Evolutionary conservation across 2,797 vertebrate genomes (phyloP), one percentile per base, ranked within the genome.

Genomic region (Distichodus sexfasciatus): DNA sequence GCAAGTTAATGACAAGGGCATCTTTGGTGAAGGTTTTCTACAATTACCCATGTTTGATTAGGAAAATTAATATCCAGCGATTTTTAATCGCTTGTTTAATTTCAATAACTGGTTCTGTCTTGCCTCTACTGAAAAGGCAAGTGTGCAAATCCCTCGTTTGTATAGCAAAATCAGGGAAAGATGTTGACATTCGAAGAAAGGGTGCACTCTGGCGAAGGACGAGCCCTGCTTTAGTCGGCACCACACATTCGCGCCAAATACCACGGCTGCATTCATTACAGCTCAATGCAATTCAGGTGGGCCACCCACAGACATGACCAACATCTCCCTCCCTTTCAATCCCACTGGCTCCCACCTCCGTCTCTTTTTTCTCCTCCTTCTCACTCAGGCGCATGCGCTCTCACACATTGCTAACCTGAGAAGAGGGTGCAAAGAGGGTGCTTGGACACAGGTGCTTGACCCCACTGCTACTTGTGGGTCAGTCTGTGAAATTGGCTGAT

Each of bases 401-500:
- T 46, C 61, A 38, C 36, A 75, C 31, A 33, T 33, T 43, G 64
- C 29, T 41, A 54, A 71, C 38, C 46, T 15, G 35, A 54, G 54
- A 66, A 53, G 28, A 12, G 23, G 46, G 33, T 21, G 48, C 47
- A 46, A 66, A 53, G 28, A 12, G 23, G 46, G 33, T 21, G 48
- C 47, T 59, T 53, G 62, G 57, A 46, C 29, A 51, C 48, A 66
- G 55, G 48, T 55, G n/a, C n/a, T n/a, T n/a, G n/a, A 58, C 29
- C 68, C 64, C 26, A 35, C 55, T 48, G 15, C 48, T 15, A 55
- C 51, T 33, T 24, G 23, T 1, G 44, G 31, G 63, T 69, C 29
- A 65, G 46, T 60, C 64, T 65, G 69, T 66, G 62, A 58, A 71
- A 74, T 57, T 59, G 72, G 68, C 62, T 31, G 26, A 62, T 53